These are phyloP conservation scores for Leptinotarsa texana DNA, from an alignment of 1,140 invertebrate genomes.

Conservation along the genomic window DNA sequence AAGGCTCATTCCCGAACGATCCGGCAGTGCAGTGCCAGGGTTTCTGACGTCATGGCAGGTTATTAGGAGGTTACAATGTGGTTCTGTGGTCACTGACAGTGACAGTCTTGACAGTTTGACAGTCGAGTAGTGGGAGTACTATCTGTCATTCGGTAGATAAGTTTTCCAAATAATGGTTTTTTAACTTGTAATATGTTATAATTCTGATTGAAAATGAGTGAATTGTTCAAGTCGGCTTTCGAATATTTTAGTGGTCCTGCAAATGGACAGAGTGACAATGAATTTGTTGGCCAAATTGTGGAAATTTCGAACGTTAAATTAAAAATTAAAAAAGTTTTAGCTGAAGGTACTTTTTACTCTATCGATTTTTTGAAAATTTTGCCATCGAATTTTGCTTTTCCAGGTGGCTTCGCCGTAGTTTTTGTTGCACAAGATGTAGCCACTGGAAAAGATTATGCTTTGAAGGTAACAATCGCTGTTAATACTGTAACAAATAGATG, in stretches of 20 bases:
- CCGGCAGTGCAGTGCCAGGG: no score
- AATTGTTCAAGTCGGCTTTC: constrained; percentile 85
- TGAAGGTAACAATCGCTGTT: constrained; percentile 66
- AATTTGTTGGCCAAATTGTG: constrained; percentile 88
- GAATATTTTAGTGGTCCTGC: constrained; percentile 75
- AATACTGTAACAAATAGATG: constrained; percentile 24
- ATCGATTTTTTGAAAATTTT: constrained; percentile 44
- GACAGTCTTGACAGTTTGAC: no score
- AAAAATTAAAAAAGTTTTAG: constrained; percentile 86
- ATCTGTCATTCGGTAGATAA: no score
- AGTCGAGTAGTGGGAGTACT: no score
- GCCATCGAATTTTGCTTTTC: constrained; percentile 52
- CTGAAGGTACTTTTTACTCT: constrained; percentile 74
- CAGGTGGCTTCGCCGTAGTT: constrained; percentile 93
- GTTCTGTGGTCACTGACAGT: no score
- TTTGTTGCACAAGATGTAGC: constrained; percentile 89
- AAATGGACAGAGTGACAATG: constrained; percentile 71
- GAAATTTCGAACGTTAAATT: constrained; percentile 89
- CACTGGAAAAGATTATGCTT: constrained; percentile 86
- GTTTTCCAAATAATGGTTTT: constrained; percentile 14
- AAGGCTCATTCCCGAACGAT: no score
- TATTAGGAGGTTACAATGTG: no score
- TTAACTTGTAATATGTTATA: not conserved
- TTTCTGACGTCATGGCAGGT: no score
- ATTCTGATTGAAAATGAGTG: constrained; percentile 70